Evolutionary conservation across 1,140 invertebrate species (phyloP), one percentile per base, ranked within the genome.

Genomic region (Papilio polyxenes): DNA sequence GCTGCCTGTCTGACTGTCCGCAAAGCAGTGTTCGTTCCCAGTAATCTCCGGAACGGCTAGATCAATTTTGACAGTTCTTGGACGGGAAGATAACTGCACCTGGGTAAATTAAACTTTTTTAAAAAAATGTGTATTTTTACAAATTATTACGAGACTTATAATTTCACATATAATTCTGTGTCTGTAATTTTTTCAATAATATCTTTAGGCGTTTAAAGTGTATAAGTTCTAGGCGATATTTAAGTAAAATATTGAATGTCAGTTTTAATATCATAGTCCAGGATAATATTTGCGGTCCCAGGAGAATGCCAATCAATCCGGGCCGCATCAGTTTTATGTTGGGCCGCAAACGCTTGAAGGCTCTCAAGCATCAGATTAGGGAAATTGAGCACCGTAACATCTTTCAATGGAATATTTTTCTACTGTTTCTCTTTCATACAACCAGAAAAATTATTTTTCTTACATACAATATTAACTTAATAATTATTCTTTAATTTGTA

Each of bases 341-440:
- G 31, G 65, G 20, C 65, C 65, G 11, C 65, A 62, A 62, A 72
- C 65, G 65, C 31, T 72, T 72, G 40, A 72, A 72, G 65, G 23
- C 65, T 72, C 31, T 72, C 23, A 72, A 40, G 65, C 65, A 72
- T 72, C 31, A 72, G 40, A 72, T 72, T 72, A 72, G 65, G 65
- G 31, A 72, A 72, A 72, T 37, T 37, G 65, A 37, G 65, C 31
- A 40, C 11, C 23, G 65, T 72, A 37, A 72, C 31, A 37, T 72
- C 65, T 72, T 65, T 65, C 9, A 65, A 65, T 65, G 10, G 9
- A 65, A 65, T 65, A 65, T 65, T 31, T 65, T 65, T 23, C 23
- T 5, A 65, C 1, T 65, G 11, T 65, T 65, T 13, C 23, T 65
- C 23, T 59, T 59, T 59, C 56, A 59, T 59, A 59, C n/a, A 59